Conservation (phyloP, 2,113 vertebrate species). For the Bothrops jararaca region DNA sequence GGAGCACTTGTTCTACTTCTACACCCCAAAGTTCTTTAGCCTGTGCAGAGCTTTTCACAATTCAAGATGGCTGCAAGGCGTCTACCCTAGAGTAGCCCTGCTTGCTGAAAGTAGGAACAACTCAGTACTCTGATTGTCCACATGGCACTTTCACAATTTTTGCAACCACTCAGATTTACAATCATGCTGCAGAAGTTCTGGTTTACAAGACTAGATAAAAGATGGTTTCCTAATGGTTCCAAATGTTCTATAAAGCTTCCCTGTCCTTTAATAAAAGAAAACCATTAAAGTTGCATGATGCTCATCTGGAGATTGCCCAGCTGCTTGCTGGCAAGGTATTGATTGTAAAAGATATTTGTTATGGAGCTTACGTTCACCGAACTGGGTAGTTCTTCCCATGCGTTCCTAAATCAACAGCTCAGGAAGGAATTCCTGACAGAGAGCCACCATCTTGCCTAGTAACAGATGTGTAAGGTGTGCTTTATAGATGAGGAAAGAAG, state of each 20-base stretch:
- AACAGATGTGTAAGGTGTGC: constrained; percentile 14
- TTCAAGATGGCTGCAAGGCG: background rate
- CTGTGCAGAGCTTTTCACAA: no score
- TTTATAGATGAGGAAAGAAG: constrained; percentile 9
- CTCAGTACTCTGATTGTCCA: background rate
- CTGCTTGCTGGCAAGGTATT: background rate
- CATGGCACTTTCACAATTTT: background rate
- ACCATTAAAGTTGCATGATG: background rate
- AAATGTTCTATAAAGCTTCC: constrained; percentile 14
- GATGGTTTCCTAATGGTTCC: constrained; percentile 14
- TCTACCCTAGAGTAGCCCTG: background rate
- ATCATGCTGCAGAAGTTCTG: background rate
- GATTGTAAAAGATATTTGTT: background rate
- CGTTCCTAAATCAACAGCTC: background rate
- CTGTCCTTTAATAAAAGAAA: constrained; percentile 56
- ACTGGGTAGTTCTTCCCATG: background rate
- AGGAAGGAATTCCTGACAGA: background rate
- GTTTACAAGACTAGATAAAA: background rate
- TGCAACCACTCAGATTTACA: constrained; percentile 22
- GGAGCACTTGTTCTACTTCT: background rate
- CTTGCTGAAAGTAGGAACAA: background rate
- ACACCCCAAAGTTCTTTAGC: background rate
- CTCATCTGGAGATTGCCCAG: background rate
- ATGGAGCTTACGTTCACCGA: background rate
- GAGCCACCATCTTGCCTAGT: background rate